Percentiles rank a stretch among this genome's conserved stretches.
These are phyloP conservation scores for Addax nasomaculatus DNA, from an alignment of 2,113 vertebrate species.

Conservation along the genomic window DNA sequence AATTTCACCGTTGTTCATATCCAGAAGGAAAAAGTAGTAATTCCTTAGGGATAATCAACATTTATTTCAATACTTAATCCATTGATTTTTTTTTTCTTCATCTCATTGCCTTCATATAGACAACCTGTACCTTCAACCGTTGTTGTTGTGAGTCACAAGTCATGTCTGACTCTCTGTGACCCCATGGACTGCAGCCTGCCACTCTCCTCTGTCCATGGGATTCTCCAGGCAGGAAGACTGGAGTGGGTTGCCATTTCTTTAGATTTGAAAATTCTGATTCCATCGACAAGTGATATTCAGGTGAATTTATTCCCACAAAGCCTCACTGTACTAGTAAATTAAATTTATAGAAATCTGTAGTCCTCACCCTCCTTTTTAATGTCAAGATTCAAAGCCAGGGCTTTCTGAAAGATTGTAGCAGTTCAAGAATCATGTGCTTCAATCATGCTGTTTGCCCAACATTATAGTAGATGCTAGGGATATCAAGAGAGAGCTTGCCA, in stretches of 20 bases:
- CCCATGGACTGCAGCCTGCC: background rate
- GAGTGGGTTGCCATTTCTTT: background rate
- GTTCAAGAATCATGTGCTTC: background rate
- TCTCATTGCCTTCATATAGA: background rate
- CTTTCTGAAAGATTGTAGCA: background rate
- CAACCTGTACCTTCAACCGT: background rate
- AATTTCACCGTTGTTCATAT: background rate
- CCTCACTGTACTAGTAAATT: background rate
- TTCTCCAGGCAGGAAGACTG: background rate
- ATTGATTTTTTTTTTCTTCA: background rate
- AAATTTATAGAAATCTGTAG: background rate
- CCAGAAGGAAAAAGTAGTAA: background rate
- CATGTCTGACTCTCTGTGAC: background rate
- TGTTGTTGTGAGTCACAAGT: background rate
- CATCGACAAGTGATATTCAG: background rate
- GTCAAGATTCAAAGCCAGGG: background rate
- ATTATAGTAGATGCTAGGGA: rapidly evolving
- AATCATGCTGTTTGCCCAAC: background rate
- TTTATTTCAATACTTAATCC: background rate
- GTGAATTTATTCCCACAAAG: background rate
- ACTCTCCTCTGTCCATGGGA: background rate
- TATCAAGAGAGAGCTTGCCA: background rate
- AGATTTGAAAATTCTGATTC: background rate
- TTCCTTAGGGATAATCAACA: background rate
- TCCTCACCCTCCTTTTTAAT: background rate